A percentile compares a stretch with the other conserved stretches of the same genome.
Evolutionary conservation across 2,113 vertebrate species (phyloP).

Genomic region (Xenotilapia flavipinnis): DNA sequence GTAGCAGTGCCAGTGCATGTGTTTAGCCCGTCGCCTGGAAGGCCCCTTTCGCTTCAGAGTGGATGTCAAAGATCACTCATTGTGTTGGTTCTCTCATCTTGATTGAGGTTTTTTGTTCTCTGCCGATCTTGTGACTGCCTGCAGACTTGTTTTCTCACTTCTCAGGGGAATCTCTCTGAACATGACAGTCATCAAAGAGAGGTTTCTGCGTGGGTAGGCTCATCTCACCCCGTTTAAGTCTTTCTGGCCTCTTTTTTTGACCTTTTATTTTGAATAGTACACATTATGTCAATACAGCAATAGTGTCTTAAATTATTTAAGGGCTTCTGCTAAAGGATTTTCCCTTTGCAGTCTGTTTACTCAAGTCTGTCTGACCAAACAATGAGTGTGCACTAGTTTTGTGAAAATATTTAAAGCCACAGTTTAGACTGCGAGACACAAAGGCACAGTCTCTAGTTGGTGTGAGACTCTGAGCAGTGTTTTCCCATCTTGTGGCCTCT

Average conservation of each 20-base stretch:
- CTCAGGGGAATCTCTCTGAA: conserved; percentile 26
- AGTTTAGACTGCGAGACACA: conserved; percentile 6
- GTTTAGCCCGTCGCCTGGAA: conserved; percentile 74
- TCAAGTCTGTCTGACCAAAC: neutral
- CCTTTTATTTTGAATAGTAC: neutral
- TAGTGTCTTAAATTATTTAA: neutral
- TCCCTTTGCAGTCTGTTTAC: neutral
- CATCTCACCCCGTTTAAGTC: conserved; percentile 19
- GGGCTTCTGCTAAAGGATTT: neutral
- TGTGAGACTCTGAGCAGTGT: conserved; percentile 10
- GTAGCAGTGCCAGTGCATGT: conserved; percentile 72
- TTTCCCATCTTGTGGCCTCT: conserved; percentile 27
- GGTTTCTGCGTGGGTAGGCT: neutral
- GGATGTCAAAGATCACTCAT: conserved; percentile 65
- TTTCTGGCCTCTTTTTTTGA: neutral
- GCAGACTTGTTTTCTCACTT: conserved; percentile 37
- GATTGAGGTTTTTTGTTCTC: conserved; percentile 48
- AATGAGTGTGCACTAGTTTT: neutral
- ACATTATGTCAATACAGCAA: neutral
- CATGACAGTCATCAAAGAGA: conserved; percentile 33
- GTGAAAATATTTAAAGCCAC: conserved; percentile 2
- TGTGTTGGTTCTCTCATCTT: conserved; percentile 51
- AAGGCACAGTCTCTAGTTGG: neutral
- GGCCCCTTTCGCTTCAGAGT: conserved; percentile 58
- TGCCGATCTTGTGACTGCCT: conserved; percentile 39